Conservation (phyloP, 2,113 vertebrate genomes). For the Erinaceus europaeus region DNA sequence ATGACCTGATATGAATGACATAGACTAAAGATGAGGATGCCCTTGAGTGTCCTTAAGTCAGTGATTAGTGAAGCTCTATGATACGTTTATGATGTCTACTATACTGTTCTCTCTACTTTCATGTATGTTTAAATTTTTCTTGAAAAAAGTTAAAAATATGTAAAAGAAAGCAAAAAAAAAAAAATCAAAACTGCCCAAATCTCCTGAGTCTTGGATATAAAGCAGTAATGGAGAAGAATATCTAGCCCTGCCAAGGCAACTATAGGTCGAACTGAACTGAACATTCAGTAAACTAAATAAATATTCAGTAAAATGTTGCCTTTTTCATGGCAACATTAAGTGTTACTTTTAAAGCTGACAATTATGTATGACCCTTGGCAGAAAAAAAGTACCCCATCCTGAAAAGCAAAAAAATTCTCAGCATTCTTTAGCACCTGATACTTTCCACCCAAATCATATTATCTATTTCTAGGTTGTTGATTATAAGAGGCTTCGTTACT, state of each 20-base stretch:
- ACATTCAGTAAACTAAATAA: no score
- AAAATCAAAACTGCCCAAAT: neutral
- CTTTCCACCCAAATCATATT: neutral
- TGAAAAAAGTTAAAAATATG: neutral
- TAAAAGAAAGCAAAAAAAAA: neutral
- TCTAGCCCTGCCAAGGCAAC: no score
- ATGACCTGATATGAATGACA: neutral
- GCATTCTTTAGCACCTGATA: neutral
- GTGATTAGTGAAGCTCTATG: neutral
- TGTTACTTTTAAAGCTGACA: no score
- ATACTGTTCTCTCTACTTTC: neutral
- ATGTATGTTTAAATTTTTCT: neutral
- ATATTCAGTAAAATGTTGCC: no score
- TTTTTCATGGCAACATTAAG: no score
- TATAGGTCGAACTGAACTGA: no score
- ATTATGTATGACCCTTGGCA: no score
- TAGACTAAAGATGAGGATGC: neutral
- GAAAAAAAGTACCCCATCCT: no score
- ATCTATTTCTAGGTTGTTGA: neutral
- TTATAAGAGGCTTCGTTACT: neutral
- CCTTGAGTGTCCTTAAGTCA: neutral
- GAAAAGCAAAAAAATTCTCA: no score
- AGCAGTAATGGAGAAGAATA: no score
- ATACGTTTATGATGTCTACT: neutral
- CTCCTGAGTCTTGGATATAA: neutral